Conservation (phyloP, 2,888 invertebrate genomes). For the Melanchra persicariae region DNA sequence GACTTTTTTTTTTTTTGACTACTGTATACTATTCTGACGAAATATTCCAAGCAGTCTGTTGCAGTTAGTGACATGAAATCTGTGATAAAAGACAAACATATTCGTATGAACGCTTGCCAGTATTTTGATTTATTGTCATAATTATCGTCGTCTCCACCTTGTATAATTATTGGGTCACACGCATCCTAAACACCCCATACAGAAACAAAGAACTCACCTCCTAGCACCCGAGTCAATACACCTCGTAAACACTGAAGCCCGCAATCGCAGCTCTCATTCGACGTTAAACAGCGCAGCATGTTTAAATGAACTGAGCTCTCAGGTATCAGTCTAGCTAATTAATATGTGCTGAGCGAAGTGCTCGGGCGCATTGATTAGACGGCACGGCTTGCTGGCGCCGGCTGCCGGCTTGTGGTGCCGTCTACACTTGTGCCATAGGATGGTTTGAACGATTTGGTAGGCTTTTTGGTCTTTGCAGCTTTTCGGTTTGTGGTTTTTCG, state of each 20-base stretch:
- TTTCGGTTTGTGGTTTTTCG: not conserved
- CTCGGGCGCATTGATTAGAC: slow-evolving; percentile 46
- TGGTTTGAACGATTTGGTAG: not conserved
- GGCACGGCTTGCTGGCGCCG: slow-evolving; percentile 8
- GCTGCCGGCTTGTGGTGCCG: no score
- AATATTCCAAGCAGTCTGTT: no score
- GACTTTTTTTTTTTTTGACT: no score
- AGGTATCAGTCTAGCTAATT: slow-evolving; percentile 62
- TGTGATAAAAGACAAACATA: no score
- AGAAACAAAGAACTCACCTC: slow-evolving; percentile 5
- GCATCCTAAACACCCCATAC: not conserved
- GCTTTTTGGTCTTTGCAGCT: not conserved
- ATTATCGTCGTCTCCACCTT: no score
- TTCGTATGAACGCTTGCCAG: no score
- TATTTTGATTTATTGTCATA: no score
- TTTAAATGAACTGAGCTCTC: slow-evolving; percentile 58
- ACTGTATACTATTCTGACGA: no score
- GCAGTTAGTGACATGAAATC: no score
- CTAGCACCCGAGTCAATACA: slow-evolving; percentile 11
- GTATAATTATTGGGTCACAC: no score
- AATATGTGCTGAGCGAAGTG: slow-evolving; percentile 64
- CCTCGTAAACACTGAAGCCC: slow-evolving; percentile 22
- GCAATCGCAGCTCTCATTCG: slow-evolving; percentile 37
- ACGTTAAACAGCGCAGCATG: slow-evolving; percentile 48
- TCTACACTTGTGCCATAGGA: not conserved